These are phyloP conservation scores for Mesorhabditis sp. DNA, from an alignment of 2,888 invertebrate genomes.

Conservation along the genomic window DNA sequence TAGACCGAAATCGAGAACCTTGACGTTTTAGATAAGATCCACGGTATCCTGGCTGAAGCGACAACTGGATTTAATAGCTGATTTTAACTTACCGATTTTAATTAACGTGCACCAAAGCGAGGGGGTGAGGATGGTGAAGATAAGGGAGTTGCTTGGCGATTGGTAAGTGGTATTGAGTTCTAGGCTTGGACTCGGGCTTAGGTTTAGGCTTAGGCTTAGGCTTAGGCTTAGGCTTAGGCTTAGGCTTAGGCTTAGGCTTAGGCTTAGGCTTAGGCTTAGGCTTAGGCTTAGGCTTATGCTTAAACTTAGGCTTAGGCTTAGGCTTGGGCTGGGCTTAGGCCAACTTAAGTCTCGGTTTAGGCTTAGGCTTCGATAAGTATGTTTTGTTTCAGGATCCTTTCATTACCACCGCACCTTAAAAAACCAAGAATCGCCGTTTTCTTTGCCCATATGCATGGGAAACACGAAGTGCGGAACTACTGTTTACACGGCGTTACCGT, in stretches of 20 bases:
- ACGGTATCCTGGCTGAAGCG: neutral
- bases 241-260: neutral
- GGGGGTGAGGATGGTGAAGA: constrained; percentile 16
- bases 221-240: neutral
- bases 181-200: neutral
- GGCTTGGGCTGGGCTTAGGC: neutral
- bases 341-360: neutral
- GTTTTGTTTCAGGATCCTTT: constrained; percentile 12
- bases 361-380: neutral
- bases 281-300: neutral
- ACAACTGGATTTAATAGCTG: constrained; percentile 13
- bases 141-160: constrained; percentile 21
- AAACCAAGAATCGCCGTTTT: constrained; percentile 38
- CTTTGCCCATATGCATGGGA: constrained; percentile 48
- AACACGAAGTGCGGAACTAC: constrained; percentile 32
- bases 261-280: neutral
- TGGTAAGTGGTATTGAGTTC: constrained; percentile 14
- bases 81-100: constrained; percentile 31
- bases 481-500: constrained; percentile 45
- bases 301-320: neutral
- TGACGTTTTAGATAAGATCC: constrained; percentile 15
- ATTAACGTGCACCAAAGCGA: constrained; percentile 41
- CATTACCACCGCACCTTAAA: constrained; percentile 7
- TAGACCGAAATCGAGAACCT: neutral
- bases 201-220: neutral